Evolutionary conservation across 2,888 invertebrate species (phyloP).

Genomic region (Nomada fucata): DNA sequence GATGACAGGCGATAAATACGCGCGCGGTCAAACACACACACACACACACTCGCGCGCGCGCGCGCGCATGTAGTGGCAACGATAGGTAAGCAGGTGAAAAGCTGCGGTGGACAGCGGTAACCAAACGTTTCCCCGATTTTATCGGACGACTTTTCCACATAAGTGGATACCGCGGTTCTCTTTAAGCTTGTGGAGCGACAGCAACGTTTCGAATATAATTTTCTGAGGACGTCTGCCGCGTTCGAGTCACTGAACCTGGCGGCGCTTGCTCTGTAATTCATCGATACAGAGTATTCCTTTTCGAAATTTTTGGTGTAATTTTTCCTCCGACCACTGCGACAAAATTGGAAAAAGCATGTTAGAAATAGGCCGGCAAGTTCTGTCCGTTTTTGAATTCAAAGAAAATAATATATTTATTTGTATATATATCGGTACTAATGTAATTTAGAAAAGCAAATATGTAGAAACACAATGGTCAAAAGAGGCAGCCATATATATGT

Average conservation of each 20-base stretch:
- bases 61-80: slow-evolving; percentile 38
- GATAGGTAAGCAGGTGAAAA: slow-evolving; percentile 71
- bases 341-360: no score
- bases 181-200: not conserved
- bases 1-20: slow-evolving; percentile 68
- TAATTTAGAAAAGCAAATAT: no score
- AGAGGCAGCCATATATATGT: no score
- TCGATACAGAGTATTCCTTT: not conserved
- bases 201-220: slow-evolving; percentile 14
- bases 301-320: no score
- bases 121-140: slow-evolving; percentile 46
- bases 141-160: slow-evolving; percentile 47
- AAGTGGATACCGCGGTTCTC: slow-evolving; percentile 6
- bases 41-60: not conserved
- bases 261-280: not conserved
- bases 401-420: no score
- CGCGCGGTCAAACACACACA: slow-evolving; percentile 14
- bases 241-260: not conserved
- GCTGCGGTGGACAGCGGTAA: slow-evolving; percentile 4
- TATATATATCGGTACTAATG: no score
- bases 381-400: no score
- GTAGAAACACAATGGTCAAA: no score
- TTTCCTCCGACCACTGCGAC: no score
- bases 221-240: not conserved
- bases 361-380: no score